A percentile compares a stretch with the other conserved stretches of the same genome.
Evolutionary conservation across 1,140 invertebrate species (phyloP).

Genomic region (Euura lappo): DNA sequence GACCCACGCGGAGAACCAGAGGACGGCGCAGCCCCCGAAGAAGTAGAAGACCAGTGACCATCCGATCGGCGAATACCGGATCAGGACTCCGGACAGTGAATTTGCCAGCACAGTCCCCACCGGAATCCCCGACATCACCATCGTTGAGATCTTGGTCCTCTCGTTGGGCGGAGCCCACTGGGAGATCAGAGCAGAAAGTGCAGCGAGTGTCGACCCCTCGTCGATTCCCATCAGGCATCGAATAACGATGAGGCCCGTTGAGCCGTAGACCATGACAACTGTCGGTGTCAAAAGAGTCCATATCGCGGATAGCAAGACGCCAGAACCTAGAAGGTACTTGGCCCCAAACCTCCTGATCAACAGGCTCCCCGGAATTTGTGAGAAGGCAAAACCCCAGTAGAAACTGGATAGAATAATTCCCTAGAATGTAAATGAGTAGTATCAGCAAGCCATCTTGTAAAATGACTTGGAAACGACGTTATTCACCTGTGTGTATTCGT

Average conservation of each 20-base stretch:
- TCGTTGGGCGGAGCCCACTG: conserved; percentile 73
- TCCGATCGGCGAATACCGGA: conserved; percentile 36
- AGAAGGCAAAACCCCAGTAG: conserved; percentile 58
- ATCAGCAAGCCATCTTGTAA: no score
- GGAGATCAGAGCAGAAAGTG: conserved; percentile 59
- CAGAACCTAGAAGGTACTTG: conserved; percentile 60
- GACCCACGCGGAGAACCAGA: conserved; percentile 30
- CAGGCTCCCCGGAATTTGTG: conserved; percentile 59
- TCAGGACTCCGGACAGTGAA: conserved; percentile 45
- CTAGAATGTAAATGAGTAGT: conserved; percentile 35
- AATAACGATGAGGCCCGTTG: conserved; percentile 46
- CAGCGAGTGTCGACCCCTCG: conserved; percentile 32
- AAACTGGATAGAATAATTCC: conserved; percentile 49
- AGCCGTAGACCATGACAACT: conserved; percentile 62
- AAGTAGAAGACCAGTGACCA: conserved; percentile 25
- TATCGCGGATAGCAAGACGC: conserved; percentile 62
- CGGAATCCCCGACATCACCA: conserved; percentile 71
- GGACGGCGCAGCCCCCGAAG: conserved; percentile 33
- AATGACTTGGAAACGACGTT: no score
- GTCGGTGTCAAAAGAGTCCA: conserved; percentile 73
- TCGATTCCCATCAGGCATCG: neutral
- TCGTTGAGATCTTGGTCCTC: conserved; percentile 70
- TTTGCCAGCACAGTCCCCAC: conserved; percentile 54
- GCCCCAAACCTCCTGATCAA: conserved; percentile 59
- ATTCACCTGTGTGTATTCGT: no score